Base-by-base conservation (phyloP, 2,797 vertebrate species). In the Malacoctenus gilli region DNA sequence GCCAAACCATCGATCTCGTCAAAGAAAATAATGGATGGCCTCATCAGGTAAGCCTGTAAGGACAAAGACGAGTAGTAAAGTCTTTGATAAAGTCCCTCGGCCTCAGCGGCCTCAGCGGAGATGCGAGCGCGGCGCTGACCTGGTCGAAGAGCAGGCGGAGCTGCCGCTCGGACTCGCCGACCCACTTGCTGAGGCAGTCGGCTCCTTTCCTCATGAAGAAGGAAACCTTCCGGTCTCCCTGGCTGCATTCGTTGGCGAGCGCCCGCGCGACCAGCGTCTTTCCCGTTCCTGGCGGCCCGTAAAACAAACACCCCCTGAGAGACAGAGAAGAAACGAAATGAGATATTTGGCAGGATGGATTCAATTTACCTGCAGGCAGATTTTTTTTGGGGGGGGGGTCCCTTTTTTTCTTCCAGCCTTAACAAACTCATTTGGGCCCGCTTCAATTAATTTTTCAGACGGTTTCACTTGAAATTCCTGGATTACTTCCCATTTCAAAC, bases 161-260 rank as follows among this genome's bases (percentile, higher is more conserved):
- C 83, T 99, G 97, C 43, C 97, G 90, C 89, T 99, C 97, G 7
- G 97, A 99, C 89, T 99, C 97, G 40, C 97, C 97, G 46, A 99
- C 97, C 97, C 97, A 99, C 85, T 99, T 99, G 93, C 97, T 99
- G 86, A 99, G 94, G 89, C 97, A 99, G 89, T 99, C 97, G 0
- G 97, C 97, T 86, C 97, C 97, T 91, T 99, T 99, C 83, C 97
- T 92, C 97, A 99, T 99, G 83, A 98, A 99, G 88, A 99, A 99
- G 47, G 97, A 95, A 75, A 99, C 96, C 64, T 98, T 98, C 85
- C 90, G 94, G 82, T 99, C 95, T 71, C 96, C 97, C 84, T 97
- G 94, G 86, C 95, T 95, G 86, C 97, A 99, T 89, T 99, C 97
- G 13, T 97, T 99, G 80, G 97, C 97, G 72, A 99, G 92, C 34